Base-by-base conservation (phyloP, 2,113 vertebrate genomes). In the Gambusia affinis region DNA sequence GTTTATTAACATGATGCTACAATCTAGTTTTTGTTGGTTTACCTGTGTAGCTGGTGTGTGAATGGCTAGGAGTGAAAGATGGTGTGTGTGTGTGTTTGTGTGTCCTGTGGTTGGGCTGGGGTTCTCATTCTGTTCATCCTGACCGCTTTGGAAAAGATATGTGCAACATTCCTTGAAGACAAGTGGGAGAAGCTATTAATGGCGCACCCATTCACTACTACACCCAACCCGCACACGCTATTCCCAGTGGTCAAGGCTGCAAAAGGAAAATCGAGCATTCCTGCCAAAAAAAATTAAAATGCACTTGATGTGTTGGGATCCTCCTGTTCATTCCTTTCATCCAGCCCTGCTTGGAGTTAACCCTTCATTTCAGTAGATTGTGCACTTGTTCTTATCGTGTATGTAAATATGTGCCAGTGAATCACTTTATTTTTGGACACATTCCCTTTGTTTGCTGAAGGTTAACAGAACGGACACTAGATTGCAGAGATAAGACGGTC, bases 11-110 rank as follows among this genome's bases (percentile, higher is more conserved):
- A 92, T 88, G 67, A 90, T 85, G 85, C 87, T 89, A 87, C 85
- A 70, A 91, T 91, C 79, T 86, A 88, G 79, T 91, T 94, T 92
- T 90, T 91, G 79, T 93, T 85, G 88, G 91, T 93, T 91, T 88
- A 92, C 82, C 85, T 92, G 85, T 92, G 88, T 81, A 83, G 67
- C 79, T 79, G 80, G 69, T 42, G 68, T 31, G 78, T 42, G 76
- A 7, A 78, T 33, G 75, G 3, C 33, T 5, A 42, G 3, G 67
- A 31, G 60, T 17, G 28, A 14, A 42, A 42, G 39, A 42, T 14
- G 1, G 44, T 47, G 44, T 47, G 44, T 42, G 39, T 42, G 42
- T 44, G 39, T 42, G 39, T 42, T 12, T 12, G 42, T 30, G 30
- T 22, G 73, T 78, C 71, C 75, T 73, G 72, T 74, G 76, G 70